Percentiles rank a stretch among this genome's conserved stretches.
These are phyloP conservation scores for Serinus canaria DNA, from an alignment of 2,113 vertebrate species.

Conservation along the genomic window DNA sequence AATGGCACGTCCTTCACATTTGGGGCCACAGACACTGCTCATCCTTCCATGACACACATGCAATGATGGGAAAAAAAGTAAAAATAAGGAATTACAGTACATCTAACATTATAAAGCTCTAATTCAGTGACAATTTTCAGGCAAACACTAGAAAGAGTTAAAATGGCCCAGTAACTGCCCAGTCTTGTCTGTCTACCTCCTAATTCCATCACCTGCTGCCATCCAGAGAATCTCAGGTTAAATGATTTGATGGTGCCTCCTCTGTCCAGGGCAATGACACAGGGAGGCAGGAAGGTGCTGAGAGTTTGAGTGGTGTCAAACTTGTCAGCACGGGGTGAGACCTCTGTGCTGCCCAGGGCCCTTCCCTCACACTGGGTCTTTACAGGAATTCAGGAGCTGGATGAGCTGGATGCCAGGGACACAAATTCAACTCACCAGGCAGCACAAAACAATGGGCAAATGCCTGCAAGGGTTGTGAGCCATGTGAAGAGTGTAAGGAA, in stretches of 20 bases:
- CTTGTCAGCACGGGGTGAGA: rapidly evolving
- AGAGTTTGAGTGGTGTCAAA: neutral
- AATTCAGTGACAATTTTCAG: neutral
- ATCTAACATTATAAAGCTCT: neutral
- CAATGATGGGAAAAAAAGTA: neutral
- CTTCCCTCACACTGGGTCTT: neutral
- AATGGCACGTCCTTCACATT: neutral
- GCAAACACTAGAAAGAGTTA: neutral
- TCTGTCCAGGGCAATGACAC: neutral
- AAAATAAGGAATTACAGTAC: neutral
- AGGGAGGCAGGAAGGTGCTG: neutral
- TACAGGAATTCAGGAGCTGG: neutral
- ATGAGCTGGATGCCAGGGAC: neutral
- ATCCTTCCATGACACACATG: neutral
- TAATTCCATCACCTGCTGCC: neutral
- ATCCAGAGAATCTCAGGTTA: neutral
- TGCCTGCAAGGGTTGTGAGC: neutral
- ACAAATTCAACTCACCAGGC: neutral
- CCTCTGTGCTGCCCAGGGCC: rapidly evolving
- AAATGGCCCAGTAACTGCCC: neutral
- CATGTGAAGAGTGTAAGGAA: neutral
- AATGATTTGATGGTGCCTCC: neutral
- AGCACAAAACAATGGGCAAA: neutral
- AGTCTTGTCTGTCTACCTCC: neutral
- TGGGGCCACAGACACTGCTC: neutral